Base-by-base conservation (phyloP, 2,113 vertebrate genomes). In the Dasyprocta punctata region DNA sequence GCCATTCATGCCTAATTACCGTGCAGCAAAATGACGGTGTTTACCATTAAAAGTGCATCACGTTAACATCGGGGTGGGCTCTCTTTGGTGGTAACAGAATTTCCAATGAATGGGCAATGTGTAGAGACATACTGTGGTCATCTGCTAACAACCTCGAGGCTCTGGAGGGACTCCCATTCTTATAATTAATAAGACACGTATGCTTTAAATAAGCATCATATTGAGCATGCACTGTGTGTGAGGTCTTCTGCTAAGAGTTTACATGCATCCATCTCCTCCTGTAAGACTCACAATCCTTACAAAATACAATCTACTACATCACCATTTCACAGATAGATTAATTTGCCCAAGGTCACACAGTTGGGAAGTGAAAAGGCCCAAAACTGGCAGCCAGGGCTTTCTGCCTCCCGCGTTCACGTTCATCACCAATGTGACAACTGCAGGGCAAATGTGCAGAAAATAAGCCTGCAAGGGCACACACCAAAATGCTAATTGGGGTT, bases 1-100 rank as follows among this genome's bases (percentile, higher is more conserved):
- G 95, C 94, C 81, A 96, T 92, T 94, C 94, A 86, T 78, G 65
- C 78, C 94, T 96, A 96, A 98, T 97, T 93, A 86, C 81, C 16
- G 16, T 78, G 87, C 13, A 67, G 94, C 63, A 71, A 97, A 97
- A 96, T 30, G 65, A 94, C 19, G 89, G 90, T 73, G 92, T 96
- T 97, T 97, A 90, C 96, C 94, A 95, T 95, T 87, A 92, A 95
- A 96, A 95, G 77, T 19, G 3, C 67, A 88, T 90, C 75, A 58
- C 0, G 5, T 60, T 88, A 87, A 92, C 77, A 61, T 36, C 22
- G 17, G 89, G 86, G 58, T 81, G n/a, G 90, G 93, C 92, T 92
- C 94, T 58, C 84, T 89, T 69, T 14, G 65, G 77, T 56, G 90
- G 94, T 69, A 67, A 85, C 19, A 56, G 63, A 90, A 89, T 90